phyloP scores from a whole-genome alignment of 2,797 vertebrate species.

The Molossus alvarezi region DNA sequence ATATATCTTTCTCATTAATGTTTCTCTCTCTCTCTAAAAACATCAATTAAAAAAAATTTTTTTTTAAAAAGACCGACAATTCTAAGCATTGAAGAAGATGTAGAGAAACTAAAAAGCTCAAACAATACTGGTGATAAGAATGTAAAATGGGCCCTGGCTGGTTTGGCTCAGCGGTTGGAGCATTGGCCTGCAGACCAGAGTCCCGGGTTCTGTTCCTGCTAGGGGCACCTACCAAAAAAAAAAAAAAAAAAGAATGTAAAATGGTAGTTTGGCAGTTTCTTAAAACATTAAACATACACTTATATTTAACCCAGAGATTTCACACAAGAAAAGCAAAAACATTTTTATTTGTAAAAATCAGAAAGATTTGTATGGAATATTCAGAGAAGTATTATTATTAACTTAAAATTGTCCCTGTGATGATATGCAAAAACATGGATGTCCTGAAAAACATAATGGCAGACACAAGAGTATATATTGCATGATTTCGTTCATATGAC shows the following conservation, averaged over 20 bases:
- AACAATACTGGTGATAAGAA: not conserved
- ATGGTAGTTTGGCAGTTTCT: not conserved
- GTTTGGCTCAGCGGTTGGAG: too few species aligned
- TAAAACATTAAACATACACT: not conserved
- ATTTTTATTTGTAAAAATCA: conserved; percentile 53
- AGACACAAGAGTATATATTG: not conserved
- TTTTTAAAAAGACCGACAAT: not conserved
- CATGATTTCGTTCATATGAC: not conserved
- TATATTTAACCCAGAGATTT: not conserved
- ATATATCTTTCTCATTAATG: too few species aligned
- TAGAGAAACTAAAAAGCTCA: not conserved
- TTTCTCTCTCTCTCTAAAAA: too few species aligned
- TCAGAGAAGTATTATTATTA: not conserved
- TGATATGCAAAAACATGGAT: not conserved
- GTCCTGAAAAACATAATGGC: not conserved
- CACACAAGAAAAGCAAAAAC: conserved; percentile 8
- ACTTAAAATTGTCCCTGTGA: conserved; percentile 19
- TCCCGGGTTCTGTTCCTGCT: too few species aligned
- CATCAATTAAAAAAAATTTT: too few species aligned
- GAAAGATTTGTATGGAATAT: not conserved
- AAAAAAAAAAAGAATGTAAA: not conserved
- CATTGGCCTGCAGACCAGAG: too few species aligned
- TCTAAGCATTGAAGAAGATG: not conserved
- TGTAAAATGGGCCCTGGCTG: not conserved
- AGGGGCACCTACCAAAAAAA: too few species aligned